Base-by-base conservation (phyloP, 2,797 vertebrate genomes). In the Periparus ater region DNA sequence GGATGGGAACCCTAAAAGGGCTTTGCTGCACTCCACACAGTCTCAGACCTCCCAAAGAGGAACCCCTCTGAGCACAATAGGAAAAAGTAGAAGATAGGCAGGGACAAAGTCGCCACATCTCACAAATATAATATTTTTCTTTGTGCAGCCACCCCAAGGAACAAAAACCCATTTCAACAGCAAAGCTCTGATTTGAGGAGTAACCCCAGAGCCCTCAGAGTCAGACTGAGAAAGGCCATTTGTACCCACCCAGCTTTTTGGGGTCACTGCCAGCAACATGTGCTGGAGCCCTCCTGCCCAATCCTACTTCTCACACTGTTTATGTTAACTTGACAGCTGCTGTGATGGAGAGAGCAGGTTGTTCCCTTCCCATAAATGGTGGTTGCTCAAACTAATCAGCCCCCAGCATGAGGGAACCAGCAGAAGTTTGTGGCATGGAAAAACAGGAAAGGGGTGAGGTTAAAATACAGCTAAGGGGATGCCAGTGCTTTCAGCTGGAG, bases 351-450 rank as follows among this genome's bases (percentile, higher is more conserved):
- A 3, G 73, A 79, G 85, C 88, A 30, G 57, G 82, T 81, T 65
- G 55, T 53, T 95, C 89, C 82, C 77, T 86, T 85, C 85, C 95
- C 85, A 74, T 95, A 96, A 86, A 96, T 76, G 88, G 91, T 74
- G 45, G 8, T 73, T 29, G 48, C 67, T 79, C 81, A 47, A 93
- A 85, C 45, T 78, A 61, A 61, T 50, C 73, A 50, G 70, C 48
- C 32, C 17, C 44, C n/a, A 81, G 65, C 57, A 9, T 0, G 10
- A 68, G 27, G 73, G 36, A 51, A n/a, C 25, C 38, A 29, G 73
- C 73, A 87, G 72, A 42, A 80, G 50, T 66, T 63, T 67, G 17
- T 12, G 17, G 66, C 71, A 51, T 72, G 55, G 6, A 77, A 61
- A 67, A 57, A 19, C 58, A 47, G 5, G 38, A 36, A 79, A 72